These are phyloP conservation scores for Littorina saxatilis DNA, from an alignment of 1,140 invertebrate species.

Conservation along the genomic window DNA sequence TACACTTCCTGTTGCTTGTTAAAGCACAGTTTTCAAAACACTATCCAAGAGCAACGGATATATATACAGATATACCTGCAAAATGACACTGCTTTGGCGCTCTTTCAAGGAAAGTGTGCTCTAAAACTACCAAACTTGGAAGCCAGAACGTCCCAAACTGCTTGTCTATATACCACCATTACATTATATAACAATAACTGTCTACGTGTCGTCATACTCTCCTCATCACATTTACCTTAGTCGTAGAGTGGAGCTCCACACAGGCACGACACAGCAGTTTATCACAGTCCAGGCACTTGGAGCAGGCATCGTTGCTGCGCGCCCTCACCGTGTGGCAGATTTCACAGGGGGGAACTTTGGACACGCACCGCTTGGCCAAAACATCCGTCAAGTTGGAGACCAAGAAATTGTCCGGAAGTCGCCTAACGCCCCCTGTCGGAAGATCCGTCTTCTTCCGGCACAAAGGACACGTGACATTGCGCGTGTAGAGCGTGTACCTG, in stretches of 20 bases:
- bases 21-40: too few relatives aligned
- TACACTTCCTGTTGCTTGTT: too few relatives aligned
- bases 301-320: slow-evolving; percentile 65
- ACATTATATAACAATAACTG: too few relatives aligned
- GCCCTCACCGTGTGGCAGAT: slow-evolving; percentile 67
- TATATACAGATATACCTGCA: too few relatives aligned
- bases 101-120: too few relatives aligned
- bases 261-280: slow-evolving; percentile 74
- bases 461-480: slow-evolving; percentile 74
- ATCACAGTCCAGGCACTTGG: slow-evolving; percentile 75
- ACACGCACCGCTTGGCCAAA: slow-evolving; percentile 46
- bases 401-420: slow-evolving; percentile 75
- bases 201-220: too few relatives aligned
- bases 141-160: too few relatives aligned
- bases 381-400: slow-evolving; percentile 72
- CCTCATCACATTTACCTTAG: too few relatives aligned
- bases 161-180: too few relatives aligned
- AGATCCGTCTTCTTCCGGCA: slow-evolving; percentile 75
- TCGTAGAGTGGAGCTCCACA: slow-evolving; percentile 71
- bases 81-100: too few relatives aligned
- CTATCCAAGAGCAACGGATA: too few relatives aligned
- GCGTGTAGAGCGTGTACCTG: slow-evolving; percentile 59
- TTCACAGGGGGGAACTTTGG: slow-evolving; percentile 70
- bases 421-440: slow-evolving; percentile 72
- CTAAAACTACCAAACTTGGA: too few relatives aligned